Evolutionary conservation across 1,140 invertebrate species (phyloP), one percentile per base, ranked within the genome.

Genomic region (Brachionus koreanus): DNA sequence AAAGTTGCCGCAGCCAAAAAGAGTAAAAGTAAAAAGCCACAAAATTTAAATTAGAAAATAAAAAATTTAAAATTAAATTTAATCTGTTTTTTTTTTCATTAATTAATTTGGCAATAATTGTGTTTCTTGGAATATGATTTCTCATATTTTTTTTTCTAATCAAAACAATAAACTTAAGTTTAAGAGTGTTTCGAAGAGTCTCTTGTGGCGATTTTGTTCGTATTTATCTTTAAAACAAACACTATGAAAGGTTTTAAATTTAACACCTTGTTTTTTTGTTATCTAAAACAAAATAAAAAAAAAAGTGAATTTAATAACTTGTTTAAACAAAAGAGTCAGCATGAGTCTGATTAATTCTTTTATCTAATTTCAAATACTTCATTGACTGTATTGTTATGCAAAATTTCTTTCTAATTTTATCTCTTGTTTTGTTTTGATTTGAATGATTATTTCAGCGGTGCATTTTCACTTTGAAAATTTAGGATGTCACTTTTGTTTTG

Each of bases 1-100:
- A 69, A 69, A 69, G 65, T 69, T 39, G 65, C 65, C 12, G 65
- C 65, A 39, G 10, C 65, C n/a, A 69, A 69, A 69, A 69, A 69
- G 7, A 69, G 35, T 16, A 69, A 69, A 69, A 69, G 39, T 69
- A 69, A 69, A 69, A 69, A 69, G 9, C 35, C 65, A 9, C 49
- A 16, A 57, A 57, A 57, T 57, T 57, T 7, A 23, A 57, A 19
- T 10, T 19, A 19, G 16, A 9, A 3, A 57, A 57, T 19, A 19
- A 57, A 57, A 57, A 57, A 19, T 25, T 57, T 57, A 0, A 23
- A 57, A 29, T 29, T 29, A 29, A 29, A 57, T 19, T 57, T 2
- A 57, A 57, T 57, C 19, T 6, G 19, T 7, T 52, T 52, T 52
- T 23, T 13, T 5, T 52, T 52, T n/a, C n/a, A 29, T 29, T 2